Evolutionary conservation across 2,113 vertebrate species (phyloP).

Genomic region (Pelusios castaneus): DNA sequence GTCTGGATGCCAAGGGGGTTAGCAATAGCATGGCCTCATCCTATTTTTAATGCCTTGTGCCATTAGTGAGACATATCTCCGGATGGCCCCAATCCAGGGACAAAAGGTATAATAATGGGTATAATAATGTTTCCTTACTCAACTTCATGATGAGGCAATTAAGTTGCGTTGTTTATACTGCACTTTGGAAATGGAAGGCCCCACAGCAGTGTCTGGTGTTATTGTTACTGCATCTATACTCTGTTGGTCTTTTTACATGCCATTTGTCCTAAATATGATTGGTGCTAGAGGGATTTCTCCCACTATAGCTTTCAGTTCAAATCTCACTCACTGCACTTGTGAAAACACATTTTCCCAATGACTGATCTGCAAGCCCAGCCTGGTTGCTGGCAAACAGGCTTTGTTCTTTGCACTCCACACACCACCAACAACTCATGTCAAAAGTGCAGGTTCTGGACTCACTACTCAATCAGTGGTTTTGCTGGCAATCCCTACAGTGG

Average conservation of each 20-base stretch:
- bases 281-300: neutral
- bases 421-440: neutral
- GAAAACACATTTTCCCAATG: rapidly evolving
- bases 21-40: neutral
- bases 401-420: neutral
- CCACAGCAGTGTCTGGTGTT: neutral
- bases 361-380: rapidly evolving
- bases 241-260: neutral
- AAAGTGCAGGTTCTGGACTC: neutral
- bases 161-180: neutral
- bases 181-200: neutral
- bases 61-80: neutral
- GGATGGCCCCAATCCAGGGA: neutral
- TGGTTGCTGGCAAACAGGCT: neutral
- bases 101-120: neutral
- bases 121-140: neutral
- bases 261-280: neutral
- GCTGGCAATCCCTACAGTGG: neutral
- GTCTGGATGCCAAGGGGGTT: neutral
- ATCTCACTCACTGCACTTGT: neutral
- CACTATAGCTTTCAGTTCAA: neutral
- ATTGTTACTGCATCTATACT: neutral
- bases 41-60: rapidly evolving
- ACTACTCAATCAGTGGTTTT: neutral
- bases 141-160: neutral